Evolutionary conservation across 1,140 invertebrate species (phyloP).

Genomic region (Atopsyche davidsoni): DNA sequence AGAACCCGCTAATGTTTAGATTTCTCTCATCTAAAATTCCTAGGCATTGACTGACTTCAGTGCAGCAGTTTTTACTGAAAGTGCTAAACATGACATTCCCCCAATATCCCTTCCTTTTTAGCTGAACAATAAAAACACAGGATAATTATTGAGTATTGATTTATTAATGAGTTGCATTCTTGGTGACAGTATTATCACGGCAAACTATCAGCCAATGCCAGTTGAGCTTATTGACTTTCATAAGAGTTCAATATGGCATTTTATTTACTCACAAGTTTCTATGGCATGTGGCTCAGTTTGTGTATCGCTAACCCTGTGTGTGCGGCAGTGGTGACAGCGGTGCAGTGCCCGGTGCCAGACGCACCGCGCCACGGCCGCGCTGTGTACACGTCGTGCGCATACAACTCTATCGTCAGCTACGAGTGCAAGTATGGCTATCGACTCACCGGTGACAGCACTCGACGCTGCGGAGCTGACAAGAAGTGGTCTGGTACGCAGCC

Average conservation of each 20-base stretch:
- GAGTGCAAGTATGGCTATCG: slow-evolving; percentile 89
- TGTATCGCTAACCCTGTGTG: too few species aligned
- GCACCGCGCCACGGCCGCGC: slow-evolving; percentile 86
- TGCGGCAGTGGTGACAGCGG: slow-evolving; percentile 72
- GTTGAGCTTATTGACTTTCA: too few species aligned
- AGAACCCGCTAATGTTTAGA: too few species aligned
- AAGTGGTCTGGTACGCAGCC: slow-evolving; percentile 86
- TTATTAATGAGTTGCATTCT: too few species aligned
- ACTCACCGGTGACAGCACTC: slow-evolving; percentile 78
- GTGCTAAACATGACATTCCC: not conserved
- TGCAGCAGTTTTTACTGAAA: not conserved
- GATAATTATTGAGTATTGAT: too few species aligned
- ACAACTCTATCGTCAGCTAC: slow-evolving; percentile 89
- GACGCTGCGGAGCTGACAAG: slow-evolving; percentile 84
- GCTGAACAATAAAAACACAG: not conserved
- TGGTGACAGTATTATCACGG: too few species aligned
- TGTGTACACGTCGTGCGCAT: slow-evolving; percentile 86
- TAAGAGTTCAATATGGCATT: too few species aligned
- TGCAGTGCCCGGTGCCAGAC: slow-evolving; percentile 81
- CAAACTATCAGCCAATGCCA: too few species aligned
- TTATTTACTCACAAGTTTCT: not conserved
- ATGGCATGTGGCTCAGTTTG: not conserved
- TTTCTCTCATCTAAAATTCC: too few species aligned
- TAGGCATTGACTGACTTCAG: too few species aligned
- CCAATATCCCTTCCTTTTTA: not conserved